Base-by-base conservation (phyloP, 2,113 vertebrate species). In the Lophura nycthemera region DNA sequence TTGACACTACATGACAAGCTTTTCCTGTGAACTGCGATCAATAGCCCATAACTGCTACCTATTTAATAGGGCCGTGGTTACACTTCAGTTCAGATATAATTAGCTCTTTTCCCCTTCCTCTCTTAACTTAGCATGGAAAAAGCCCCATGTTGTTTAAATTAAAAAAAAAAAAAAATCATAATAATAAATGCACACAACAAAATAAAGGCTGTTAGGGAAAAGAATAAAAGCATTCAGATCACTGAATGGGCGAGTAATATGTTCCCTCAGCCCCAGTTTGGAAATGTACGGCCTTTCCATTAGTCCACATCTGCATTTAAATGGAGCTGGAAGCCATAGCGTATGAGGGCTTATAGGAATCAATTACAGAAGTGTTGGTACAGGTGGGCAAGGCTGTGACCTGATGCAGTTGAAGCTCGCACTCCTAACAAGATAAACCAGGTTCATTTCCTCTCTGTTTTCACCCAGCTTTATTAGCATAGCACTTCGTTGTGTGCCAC, bases 1-100 rank as follows among this genome's bases (percentile, higher is more conserved):
- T 97, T 97, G 97, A 98, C 98, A 98, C 97, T 95, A 98, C 98
- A 98, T 98, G 98, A 98, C 97, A 98, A 98, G 98, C 96, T 98
- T 98, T 98, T 98, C 98, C 98, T 98, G 97, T 97, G 97, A 83
- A 69, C 97, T 96, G 93, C 93, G 88, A 98, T 98, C 98, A 98
- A 98, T 98, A 98, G 97, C 97, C 97, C 97, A 98, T 97, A 98
- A 97, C 97, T 97, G 97, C 92, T 97, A 97, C 98, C 97, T 98
- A 95, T 98, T 98, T 98, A 98, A 98, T 97, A 96, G 94, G 96
- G 77, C 93, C 73, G 12, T 65, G 92, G 97, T 97, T 98, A 97
- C 95, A 98, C 97, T 98, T 98, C 96, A 91, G 96, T 97, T 97
- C 96, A 97, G 96, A 97, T 94, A 97, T 97, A 98, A 98, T 98